These are phyloP conservation scores for Helicoverpa armigera DNA, from an alignment of 1,140 invertebrate species.

Conservation along the genomic window DNA sequence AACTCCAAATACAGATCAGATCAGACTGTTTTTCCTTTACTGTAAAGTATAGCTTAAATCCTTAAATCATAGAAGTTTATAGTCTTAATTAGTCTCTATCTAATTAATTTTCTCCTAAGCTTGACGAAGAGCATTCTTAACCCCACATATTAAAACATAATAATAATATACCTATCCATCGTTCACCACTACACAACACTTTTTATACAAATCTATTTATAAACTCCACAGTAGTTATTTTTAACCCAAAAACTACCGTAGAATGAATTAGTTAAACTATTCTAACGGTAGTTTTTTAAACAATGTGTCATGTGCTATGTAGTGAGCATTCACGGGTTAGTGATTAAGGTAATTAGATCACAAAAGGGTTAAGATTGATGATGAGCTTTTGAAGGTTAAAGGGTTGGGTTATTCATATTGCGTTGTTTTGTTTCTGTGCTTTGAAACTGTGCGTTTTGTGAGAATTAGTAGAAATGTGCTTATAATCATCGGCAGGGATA, in stretches of 20 bases:
- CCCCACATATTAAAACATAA: background rate
- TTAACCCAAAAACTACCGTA: background rate
- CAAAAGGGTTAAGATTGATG: slow-evolving; percentile 26
- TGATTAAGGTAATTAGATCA: slow-evolving; percentile 21
- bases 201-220: slow-evolving; percentile 20
- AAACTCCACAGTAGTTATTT: background rate
- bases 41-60: too few relatives aligned
- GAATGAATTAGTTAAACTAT: slow-evolving; percentile 18
- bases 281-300: background rate
- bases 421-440: background rate
- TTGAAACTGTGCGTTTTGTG: too few relatives aligned
- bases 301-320: slow-evolving; percentile 11
- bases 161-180: background rate
- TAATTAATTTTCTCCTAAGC: too few relatives aligned
- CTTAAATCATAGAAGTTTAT: too few relatives aligned
- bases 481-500: too few relatives aligned
- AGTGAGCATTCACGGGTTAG: slow-evolving; percentile 20
- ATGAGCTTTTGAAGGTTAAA: background rate
- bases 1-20: too few relatives aligned
- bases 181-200: background rate
- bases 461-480: too few relatives aligned
- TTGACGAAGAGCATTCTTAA: background rate
- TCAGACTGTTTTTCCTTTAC: too few relatives aligned
- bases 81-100: too few relatives aligned
- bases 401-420: background rate